Evolutionary conservation across 2,113 vertebrate species (phyloP), one percentile per base, ranked within the genome.

Genomic region (Nesoenas mayeri): DNA sequence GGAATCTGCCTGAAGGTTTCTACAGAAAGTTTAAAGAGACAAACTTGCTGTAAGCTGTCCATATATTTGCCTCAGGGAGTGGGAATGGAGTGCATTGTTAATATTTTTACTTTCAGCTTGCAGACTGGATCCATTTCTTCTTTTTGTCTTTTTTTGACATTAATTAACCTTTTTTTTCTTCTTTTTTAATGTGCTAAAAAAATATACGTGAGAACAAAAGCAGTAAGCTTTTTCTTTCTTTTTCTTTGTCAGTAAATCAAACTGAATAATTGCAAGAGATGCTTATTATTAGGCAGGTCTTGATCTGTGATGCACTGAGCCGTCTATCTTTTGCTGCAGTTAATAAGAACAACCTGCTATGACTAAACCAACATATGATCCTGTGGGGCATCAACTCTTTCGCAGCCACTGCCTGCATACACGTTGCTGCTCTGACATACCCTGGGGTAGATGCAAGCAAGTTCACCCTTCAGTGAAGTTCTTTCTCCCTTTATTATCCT

Each of bases 401-500:
- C 42, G 56, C 56, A 78, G 72, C 31, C 77, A 56, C 69, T 81
- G 69, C 48, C 69, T 71, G 32, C 73, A 36, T 4, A 48, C 47
- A 78, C 1, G 0, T 51, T 84, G 48, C 51, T 57, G 53, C 24
- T 86, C 48, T 78, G 69, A 88, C 0, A 0, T 60, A 93, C 47
- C 65, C 77, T 5, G 14, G 86, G 77, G 77, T 95, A 96, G 65
- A 83, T 60, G 69, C 72, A 86, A 93, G 77, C 67, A 89, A 85
- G 79, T 86, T 83, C 70, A 94, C 88, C 91, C 95, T 91, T 67
- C 75, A 86, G 65, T 93, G 48, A 90, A 94, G 93, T 93, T 94
- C 94, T 95, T 95, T 91, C 90, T 85, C 83, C 83, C 65, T 84
- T 84, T 91, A 88, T 95, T 94, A 95, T 90, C 82, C 90, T 74